These are phyloP conservation scores for Aegithalos caudatus DNA, from an alignment of 2,113 vertebrate genomes.

Conservation along the genomic window DNA sequence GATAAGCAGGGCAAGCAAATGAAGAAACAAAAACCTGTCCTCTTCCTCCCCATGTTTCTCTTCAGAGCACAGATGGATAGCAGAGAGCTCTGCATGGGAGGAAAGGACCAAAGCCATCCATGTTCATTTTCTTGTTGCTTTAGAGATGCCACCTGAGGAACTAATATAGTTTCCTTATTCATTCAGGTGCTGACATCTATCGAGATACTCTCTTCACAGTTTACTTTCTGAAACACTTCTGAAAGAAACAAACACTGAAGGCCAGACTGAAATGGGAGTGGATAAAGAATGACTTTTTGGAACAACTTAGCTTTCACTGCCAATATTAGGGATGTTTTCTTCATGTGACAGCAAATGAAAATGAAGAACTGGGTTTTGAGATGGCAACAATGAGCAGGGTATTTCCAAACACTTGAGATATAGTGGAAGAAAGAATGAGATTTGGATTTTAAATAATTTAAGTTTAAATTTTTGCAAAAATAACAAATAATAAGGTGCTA, in stretches of 20 bases:
- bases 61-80: not conserved
- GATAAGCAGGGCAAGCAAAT: not conserved
- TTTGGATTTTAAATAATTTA: not conserved
- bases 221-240: not conserved
- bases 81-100: not conserved
- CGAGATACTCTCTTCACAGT: not conserved
- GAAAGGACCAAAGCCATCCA: not conserved
- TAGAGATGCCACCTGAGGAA: not conserved
- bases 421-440: not conserved
- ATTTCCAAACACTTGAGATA: not conserved
- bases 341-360: not conserved
- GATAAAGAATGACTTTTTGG: not conserved
- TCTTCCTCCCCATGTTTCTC: not conserved
- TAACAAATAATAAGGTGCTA: not conserved
- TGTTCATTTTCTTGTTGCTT: not conserved
- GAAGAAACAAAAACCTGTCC: not conserved
- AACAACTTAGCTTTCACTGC: not conserved
- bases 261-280: not conserved
- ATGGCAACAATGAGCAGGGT: not conserved
- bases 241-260: not conserved
- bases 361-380: not conserved
- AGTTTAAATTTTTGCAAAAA: not conserved
- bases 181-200: not conserved
- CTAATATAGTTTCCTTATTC: not conserved
- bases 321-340: not conserved